Conservation (phyloP, 2,797 vertebrate genomes). For the Leuciscus waleckii region DNA sequence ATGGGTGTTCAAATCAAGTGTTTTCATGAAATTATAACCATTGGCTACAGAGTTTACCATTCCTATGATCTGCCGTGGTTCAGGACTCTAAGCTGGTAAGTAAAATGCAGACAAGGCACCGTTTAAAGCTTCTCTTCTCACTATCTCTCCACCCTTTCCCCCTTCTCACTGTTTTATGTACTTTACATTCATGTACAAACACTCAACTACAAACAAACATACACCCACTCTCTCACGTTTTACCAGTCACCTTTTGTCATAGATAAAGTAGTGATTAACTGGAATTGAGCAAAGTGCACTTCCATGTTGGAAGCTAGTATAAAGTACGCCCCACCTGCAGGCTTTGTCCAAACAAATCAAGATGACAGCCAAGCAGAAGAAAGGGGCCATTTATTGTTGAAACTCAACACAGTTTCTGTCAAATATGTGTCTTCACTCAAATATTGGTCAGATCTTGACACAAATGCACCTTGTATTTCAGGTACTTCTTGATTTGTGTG, state of each 20-base stretch:
- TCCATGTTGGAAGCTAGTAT: conserved; percentile 71
- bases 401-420: neutral
- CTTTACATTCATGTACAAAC: conserved; percentile 7
- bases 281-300: conserved; percentile 74
- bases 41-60: conserved; percentile 95
- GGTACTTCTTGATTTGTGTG: conserved; percentile 96
- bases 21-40: conserved; percentile 97
- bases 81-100: conserved; percentile 95
- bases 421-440: neutral
- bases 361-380: neutral
- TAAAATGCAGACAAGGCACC: neutral
- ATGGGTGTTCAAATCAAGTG: conserved; percentile 96
- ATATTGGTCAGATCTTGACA: conserved; percentile 1
- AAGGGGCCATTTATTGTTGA: conserved; percentile 1
- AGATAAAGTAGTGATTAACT: conserved; percentile 50
- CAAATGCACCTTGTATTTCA: conserved; percentile 62
- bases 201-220: conserved; percentile 32
- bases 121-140: conserved; percentile 6
- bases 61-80: conserved; percentile 98
- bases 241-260: conserved; percentile 43
- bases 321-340: conserved; percentile 47
- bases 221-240: conserved; percentile 37
- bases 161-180: conserved; percentile 14
- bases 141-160: neutral
- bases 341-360: conserved; percentile 51